These are phyloP conservation scores for Ennomos quercinarius DNA, from an alignment of 2,888 invertebrate species.

Conservation along the genomic window DNA sequence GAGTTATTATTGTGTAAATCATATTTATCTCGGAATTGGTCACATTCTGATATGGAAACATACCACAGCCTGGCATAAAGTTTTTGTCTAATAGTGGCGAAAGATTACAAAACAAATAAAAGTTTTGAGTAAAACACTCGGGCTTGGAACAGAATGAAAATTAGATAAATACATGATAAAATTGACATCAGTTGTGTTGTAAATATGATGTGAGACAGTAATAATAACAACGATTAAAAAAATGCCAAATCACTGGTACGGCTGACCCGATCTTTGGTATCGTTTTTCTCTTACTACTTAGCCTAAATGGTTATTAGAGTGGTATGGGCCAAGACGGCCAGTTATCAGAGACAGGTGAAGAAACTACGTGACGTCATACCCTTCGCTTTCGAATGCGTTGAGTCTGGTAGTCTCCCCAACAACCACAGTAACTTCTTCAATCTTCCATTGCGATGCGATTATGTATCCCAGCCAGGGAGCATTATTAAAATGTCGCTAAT, in stretches of 20 bases:
- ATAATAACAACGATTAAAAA: slow-evolving; percentile 46
- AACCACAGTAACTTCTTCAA: slow-evolving; percentile 33
- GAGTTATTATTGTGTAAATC: slow-evolving; percentile 21
- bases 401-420: slow-evolving; percentile 52
- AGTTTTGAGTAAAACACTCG: not conserved
- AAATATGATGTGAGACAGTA: not conserved
- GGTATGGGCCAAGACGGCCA: slow-evolving; percentile 49
- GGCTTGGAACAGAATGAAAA: slow-evolving; percentile 3
- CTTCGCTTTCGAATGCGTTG: slow-evolving; percentile 52
- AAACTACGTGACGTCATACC: slow-evolving; percentile 65
- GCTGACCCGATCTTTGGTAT: slow-evolving; percentile 43
- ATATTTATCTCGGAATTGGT: slow-evolving; percentile 5
- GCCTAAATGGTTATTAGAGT: slow-evolving; percentile 48
- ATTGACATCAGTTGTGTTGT: slow-evolving; percentile 19
- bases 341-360: slow-evolving; percentile 66
- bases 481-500: slow-evolving; percentile 61
- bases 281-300: slow-evolving; percentile 49
- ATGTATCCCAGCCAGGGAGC: slow-evolving; percentile 29
- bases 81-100: not conserved
- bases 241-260: slow-evolving; percentile 35
- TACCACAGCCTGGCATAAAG: no score
- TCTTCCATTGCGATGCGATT: slow-evolving; percentile 45
- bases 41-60: not conserved
- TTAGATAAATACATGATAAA: slow-evolving; percentile 18
- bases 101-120: not conserved